Percentiles rank a stretch among this genome's conserved stretches.
These are phyloP conservation scores for Saguinus midas DNA, from an alignment of 2,113 vertebrate genomes.

Conservation along the genomic window DNA sequence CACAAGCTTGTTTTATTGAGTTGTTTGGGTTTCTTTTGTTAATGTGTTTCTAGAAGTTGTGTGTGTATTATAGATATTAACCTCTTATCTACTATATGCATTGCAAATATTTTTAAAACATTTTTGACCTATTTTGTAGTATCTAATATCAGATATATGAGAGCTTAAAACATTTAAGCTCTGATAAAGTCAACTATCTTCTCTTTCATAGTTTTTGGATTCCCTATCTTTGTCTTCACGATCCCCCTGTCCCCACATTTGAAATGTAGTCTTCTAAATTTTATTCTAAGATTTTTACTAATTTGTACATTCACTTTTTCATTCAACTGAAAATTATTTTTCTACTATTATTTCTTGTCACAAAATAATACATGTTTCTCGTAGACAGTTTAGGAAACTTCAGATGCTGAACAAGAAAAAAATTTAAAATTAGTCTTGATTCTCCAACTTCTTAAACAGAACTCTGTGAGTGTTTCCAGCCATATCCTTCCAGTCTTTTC, in stretches of 20 bases:
- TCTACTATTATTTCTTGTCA: neutral
- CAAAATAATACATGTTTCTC: neutral
- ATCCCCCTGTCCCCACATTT: neutral
- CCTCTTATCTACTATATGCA: neutral
- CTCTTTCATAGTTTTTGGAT: neutral
- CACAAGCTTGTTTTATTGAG: neutral
- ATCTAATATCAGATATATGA: neutral
- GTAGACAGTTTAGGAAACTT: neutral
- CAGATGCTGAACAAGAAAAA: neutral
- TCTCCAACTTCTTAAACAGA: neutral
- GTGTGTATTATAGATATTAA: neutral
- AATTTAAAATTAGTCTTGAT: neutral
- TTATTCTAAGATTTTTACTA: neutral
- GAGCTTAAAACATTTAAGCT: neutral
- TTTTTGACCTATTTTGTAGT: neutral
- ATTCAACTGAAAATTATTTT: neutral
- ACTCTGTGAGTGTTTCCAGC: neutral
- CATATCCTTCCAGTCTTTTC: neutral
- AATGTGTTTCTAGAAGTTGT: neutral
- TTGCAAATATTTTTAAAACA: constrained; percentile 1
- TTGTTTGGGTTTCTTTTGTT: neutral
- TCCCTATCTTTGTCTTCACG: neutral
- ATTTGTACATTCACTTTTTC: constrained; percentile 24
- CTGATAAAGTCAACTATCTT: neutral
- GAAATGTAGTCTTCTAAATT: neutral